Evolutionary conservation across 2,797 vertebrate species (phyloP), one percentile per base, ranked within the genome.

Genomic region (Brotogeris chrysoptera): DNA sequence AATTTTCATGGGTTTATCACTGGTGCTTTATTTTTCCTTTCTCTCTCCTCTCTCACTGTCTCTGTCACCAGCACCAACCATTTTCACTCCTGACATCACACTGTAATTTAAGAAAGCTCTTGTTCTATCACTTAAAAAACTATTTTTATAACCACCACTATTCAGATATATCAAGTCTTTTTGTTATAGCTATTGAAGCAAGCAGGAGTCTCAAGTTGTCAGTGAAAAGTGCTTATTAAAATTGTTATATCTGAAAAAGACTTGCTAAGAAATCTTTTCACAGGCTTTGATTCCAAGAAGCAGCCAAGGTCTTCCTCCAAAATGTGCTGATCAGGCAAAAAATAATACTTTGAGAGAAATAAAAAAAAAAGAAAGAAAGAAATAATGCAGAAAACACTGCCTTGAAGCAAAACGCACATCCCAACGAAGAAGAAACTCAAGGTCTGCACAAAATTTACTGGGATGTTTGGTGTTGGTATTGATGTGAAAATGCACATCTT

Each of bases 161-260:
- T 70, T 94, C 74, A 93, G 43, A 60, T 61, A 19, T 24, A 73
- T 84, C 1, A 0, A 77, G 38, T 55, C 57, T 92, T 88, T 53
- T 24, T 74, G 66, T 52, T 68, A 25, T 13, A 86, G 66, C 55
- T 88, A 71, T 44, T 93, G 50, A 86, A 90, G 52, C 36, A 96
- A 84, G 73, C 19, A 88, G 50, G 27, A 82, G 44, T 49, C 43
- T 86, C 61, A 36, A 72, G 81, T 90, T 30, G 11, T 53, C 64
- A 86, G n/a, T 80, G 88, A 90, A 88, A 88, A 94, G 44, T 65
- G 43, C 65, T 88, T 95, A 81, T 70, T 88, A 70, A 91, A 96
- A 88, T 70, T 34, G 64, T 80, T 93, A 28, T 15, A 13, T 47
- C 43, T 83, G 63, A 63, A 89, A 90, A 84, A 66, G 14, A 20